phyloP scores from a whole-genome alignment of 2,797 vertebrate genomes.

The Hapalemur alaotrensis region DNA sequence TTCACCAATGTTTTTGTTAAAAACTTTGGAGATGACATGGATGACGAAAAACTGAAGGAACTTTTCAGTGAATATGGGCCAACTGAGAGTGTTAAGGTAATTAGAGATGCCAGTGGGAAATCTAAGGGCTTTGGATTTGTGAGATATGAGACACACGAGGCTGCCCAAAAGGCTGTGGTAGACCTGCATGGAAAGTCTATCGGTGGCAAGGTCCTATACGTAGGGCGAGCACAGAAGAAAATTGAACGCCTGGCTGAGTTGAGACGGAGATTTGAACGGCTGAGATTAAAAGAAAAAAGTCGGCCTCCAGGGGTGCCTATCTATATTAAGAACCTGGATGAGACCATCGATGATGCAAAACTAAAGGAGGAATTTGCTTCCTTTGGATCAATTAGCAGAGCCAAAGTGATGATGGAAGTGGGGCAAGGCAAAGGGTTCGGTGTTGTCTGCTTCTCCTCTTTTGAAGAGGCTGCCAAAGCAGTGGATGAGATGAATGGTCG shows the following conservation, averaged over 20 bases:
- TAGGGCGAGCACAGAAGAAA: conserved; percentile 93
- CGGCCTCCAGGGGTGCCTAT: conserved; percentile 93
- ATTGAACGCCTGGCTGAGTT: conserved; percentile 93
- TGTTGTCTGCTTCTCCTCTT: conserved; percentile 99
- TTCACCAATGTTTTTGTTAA: conserved; percentile 95
- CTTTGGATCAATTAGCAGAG: conserved; percentile 92
- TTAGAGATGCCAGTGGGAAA: conserved; percentile 92
- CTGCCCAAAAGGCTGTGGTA: conserved; percentile 68
- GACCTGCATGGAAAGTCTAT: conserved; percentile 68
- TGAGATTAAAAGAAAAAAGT: conserved; percentile 93
- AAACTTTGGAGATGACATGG: conserved; percentile 93
- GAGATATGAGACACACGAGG: conserved; percentile 91
- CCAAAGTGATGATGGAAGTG: conserved; percentile 98
- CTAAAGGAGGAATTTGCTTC: conserved; percentile 93
- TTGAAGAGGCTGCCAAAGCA: conserved; percentile 97
- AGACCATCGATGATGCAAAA: conserved; percentile 93
- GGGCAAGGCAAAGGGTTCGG: conserved; percentile 98
- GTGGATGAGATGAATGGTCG: conserved; percentile 99
- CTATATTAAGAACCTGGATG: conserved; percentile 94
- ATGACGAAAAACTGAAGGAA: conserved; percentile 90
- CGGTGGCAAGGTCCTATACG: conserved; percentile 90
- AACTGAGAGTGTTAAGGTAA: conserved; percentile 93
- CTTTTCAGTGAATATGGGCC: conserved; percentile 92
- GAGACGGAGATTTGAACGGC: conserved; percentile 92
- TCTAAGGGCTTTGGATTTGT: conserved; percentile 94